Conservation (phyloP, 1,140 invertebrate genomes). For the Drosophila watanabei region DNA sequence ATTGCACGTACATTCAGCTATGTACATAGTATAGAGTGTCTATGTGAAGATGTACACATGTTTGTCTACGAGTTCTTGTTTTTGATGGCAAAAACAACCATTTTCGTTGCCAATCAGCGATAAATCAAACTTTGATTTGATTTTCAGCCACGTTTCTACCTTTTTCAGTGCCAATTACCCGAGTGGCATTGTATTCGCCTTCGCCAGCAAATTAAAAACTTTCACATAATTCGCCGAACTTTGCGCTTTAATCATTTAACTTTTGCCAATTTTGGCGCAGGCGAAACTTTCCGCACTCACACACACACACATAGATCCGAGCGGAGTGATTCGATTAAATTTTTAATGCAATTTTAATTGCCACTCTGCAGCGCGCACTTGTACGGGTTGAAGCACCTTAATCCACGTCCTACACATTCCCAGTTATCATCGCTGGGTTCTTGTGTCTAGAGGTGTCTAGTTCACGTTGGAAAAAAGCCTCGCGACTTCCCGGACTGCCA, state of each 20-base stretch:
- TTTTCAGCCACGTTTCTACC: slow-evolving; percentile 38
- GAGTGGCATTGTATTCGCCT: slow-evolving; percentile 19
- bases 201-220: slow-evolving; percentile 36
- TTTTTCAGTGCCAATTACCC: slow-evolving; percentile 26
- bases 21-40: slow-evolving; percentile 22
- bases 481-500: slow-evolving; percentile 10
- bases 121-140: slow-evolving; percentile 53
- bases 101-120: slow-evolving; percentile 38
- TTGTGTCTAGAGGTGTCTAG: slow-evolving; percentile 18
- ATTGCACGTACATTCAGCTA: slow-evolving; percentile 8
- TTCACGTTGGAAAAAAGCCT: slow-evolving; percentile 17
- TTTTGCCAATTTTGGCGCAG: slow-evolving; percentile 50
- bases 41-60: slow-evolving; percentile 33
- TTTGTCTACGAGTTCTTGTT: slow-evolving; percentile 23
- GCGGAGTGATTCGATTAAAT: slow-evolving; percentile 43
- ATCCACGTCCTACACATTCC: slow-evolving; percentile 52
- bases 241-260: slow-evolving; percentile 46
- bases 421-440: slow-evolving; percentile 5
- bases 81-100: slow-evolving; percentile 39
- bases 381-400: slow-evolving; percentile 50
- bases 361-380: slow-evolving; percentile 53
- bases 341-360: slow-evolving; percentile 66
- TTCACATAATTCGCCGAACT: slow-evolving; percentile 47
- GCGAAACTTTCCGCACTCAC: slow-evolving; percentile 37
- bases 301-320: slow-evolving; percentile 17